Evolutionary conservation across 2,797 vertebrate species (phyloP).

Genomic region (Arctocebus calabarensis): DNA sequence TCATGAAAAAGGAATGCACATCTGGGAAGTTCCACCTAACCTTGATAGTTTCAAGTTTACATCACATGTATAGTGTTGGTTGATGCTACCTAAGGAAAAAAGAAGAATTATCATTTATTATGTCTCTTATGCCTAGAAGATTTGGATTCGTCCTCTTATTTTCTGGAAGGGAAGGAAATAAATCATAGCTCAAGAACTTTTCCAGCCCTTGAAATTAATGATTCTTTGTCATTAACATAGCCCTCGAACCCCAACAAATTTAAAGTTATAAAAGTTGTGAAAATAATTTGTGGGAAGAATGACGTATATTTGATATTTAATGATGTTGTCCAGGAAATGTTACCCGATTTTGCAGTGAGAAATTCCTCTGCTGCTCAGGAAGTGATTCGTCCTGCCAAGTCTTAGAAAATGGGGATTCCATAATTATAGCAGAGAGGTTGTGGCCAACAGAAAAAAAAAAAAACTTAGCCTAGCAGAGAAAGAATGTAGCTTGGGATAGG

Average conservation of each 20-base stretch:
- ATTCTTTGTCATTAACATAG: not conserved
- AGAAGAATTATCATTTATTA: not conserved
- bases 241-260: not conserved
- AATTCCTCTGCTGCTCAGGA: not conserved
- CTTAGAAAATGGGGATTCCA: not conserved
- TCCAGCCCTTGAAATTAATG: not conserved
- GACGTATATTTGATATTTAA: not conserved
- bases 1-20: not conserved
- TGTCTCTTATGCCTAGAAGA: not conserved
- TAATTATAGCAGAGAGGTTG: not conserved
- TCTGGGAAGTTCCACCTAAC: not conserved
- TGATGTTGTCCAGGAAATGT: not conserved
- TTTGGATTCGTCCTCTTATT: conserved; percentile 10
- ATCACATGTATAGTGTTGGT: not conserved
- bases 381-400: not conserved
- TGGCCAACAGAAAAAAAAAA: not conserved
- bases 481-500: not conserved
- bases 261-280: conserved; percentile 14
- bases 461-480: not conserved
- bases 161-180: conserved; percentile 29
- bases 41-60: not conserved
- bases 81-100: not conserved
- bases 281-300: not conserved
- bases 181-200: not conserved
- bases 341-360: not conserved